Percentiles rank a stretch among this genome's conserved stretches.
Conservation (phyloP, 2,113 vertebrate genomes). For the Amphiprion ocellaris region DNA sequence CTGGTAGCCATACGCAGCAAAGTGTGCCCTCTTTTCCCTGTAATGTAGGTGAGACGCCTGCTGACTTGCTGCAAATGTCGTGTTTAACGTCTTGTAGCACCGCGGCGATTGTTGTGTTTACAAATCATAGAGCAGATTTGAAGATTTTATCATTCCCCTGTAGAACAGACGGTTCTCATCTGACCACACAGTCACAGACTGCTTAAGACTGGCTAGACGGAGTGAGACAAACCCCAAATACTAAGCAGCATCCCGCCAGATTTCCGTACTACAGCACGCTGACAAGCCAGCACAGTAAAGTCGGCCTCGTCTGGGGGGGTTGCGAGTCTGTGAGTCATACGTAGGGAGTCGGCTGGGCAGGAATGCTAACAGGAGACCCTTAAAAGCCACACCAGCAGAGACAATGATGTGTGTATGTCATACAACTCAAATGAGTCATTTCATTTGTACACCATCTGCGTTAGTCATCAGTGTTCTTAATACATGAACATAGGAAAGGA, state of each 20-base stretch:
- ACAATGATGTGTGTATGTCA: conserved; percentile 70
- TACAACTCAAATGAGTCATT: conserved; percentile 67
- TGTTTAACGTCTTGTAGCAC: neutral
- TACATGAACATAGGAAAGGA: conserved; percentile 66
- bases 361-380: conserved; percentile 77
- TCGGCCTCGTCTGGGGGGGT: conserved; percentile 67
- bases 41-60: conserved; percentile 54
- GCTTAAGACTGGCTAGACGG: conserved; percentile 60
- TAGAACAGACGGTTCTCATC: conserved; percentile 22
- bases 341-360: conserved; percentile 46
- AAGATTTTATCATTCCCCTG: conserved; percentile 20
- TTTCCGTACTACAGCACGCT: conserved; percentile 59
- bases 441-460: conserved; percentile 70
- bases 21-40: conserved; percentile 45
- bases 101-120: neutral
- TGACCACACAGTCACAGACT: conserved; percentile 25
- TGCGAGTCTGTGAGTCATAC: conserved; percentile 74
- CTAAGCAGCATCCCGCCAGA: conserved; percentile 61
- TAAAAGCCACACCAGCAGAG: conserved; percentile 73
- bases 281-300: conserved; percentile 62
- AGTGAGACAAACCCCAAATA: conserved; percentile 68
- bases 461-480: conserved; percentile 63
- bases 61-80: conserved; percentile 19
- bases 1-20: conserved; percentile 40
- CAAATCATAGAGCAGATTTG: neutral